These are phyloP conservation scores for Macrotrachela quadricornifera DNA, from an alignment of 1,140 invertebrate genomes.

Conservation along the genomic window DNA sequence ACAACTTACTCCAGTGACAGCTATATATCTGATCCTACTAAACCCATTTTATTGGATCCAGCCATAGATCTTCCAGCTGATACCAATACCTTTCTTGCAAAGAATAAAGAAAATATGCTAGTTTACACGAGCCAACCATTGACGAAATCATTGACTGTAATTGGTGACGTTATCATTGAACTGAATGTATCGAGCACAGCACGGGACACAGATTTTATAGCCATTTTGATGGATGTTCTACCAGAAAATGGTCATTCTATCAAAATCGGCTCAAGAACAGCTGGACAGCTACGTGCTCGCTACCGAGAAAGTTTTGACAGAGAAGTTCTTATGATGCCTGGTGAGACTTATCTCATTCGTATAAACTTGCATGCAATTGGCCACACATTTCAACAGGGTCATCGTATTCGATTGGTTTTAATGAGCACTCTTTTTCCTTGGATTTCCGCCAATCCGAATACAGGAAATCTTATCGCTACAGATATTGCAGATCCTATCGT, in stretches of 20 bases:
- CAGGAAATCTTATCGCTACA: not conserved
- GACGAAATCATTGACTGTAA: not conserved
- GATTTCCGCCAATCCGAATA: not conserved
- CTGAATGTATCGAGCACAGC: not conserved
- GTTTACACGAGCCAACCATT: not conserved
- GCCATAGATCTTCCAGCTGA: not conserved
- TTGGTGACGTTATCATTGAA: not conserved
- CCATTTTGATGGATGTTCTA: not conserved
- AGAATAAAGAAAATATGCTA: not conserved
- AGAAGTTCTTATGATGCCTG: not conserved
- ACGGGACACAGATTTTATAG: conserved; percentile 1
- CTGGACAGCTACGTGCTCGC: not conserved
- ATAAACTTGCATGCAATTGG: not conserved
- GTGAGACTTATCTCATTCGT: not conserved
- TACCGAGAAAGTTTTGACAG: conserved; percentile 4
- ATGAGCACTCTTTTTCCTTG: conserved; percentile 1
- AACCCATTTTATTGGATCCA: not conserved
- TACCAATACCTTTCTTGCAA: not conserved
- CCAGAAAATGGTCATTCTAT: not conserved
- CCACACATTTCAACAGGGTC: conserved; percentile 1
- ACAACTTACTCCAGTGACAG: not conserved
- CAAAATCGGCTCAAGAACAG: not conserved
- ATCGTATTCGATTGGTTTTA: not conserved
- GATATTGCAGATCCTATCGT: not conserved
- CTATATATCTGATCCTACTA: not conserved